phyloP scores from a whole-genome alignment of 1,140 invertebrate species.

The Tetramorium simillimum region DNA sequence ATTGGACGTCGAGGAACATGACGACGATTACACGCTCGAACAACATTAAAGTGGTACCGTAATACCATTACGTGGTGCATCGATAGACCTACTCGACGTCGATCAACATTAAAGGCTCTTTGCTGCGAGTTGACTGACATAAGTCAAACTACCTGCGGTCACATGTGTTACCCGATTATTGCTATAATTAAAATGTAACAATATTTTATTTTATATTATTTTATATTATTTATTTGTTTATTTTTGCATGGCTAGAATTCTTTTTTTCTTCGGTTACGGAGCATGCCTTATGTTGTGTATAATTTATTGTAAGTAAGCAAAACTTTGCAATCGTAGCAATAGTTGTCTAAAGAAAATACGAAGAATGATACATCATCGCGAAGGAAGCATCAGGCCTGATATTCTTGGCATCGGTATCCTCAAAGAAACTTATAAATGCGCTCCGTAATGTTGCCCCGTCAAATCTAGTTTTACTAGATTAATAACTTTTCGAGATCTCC shows the following conservation, averaged over 20 bases:
- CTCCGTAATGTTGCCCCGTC: neutral
- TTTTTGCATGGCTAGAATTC: neutral
- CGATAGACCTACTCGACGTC: conserved; percentile 35
- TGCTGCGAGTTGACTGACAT: neutral
- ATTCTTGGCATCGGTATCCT: neutral
- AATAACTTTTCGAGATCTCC: conserved; percentile 18
- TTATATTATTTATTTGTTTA: neutral
- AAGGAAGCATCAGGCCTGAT: neutral
- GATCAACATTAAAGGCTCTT: conserved; percentile 33
- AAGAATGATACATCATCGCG: neutral
- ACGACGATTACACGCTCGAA: conserved; percentile 39
- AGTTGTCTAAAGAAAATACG: neutral
- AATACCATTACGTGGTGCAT: conserved; percentile 27
- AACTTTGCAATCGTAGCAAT: neutral
- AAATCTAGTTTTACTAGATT: conserved; percentile 13
- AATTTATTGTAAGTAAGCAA: neutral
- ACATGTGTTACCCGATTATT: neutral
- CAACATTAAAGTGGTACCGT: conserved; percentile 35
- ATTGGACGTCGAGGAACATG: conserved; percentile 29
- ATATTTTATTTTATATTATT: neutral
- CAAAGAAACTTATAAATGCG: conserved; percentile 7
- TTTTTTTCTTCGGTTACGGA: neutral
- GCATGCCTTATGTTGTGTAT: too few relatives aligned
- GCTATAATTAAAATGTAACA: neutral
- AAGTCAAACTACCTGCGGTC: neutral